Evolutionary conservation across 2,888 invertebrate genomes (phyloP).

Genomic region (Polydesmus complanatus): DNA sequence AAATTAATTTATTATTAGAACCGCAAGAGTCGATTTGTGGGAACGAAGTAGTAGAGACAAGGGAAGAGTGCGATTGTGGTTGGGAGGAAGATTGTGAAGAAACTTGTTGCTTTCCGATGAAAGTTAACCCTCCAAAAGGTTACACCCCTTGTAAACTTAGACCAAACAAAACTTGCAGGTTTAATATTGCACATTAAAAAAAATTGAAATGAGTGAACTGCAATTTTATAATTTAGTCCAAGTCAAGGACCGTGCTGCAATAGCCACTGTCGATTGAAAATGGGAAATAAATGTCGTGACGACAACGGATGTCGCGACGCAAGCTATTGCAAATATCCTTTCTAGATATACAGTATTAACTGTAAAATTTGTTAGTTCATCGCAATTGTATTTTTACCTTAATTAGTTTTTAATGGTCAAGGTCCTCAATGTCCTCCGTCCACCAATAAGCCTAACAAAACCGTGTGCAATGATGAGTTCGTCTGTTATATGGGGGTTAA

Average conservation of each 20-base stretch:
- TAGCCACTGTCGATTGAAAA: constrained; percentile 64
- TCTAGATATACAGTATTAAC: neutral
- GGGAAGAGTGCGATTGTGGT: constrained; percentile 97
- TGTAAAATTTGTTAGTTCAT: neutral
- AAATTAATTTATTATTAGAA: constrained; percentile 39
- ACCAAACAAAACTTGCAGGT: constrained; percentile 57
- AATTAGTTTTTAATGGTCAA: constrained; percentile 34
- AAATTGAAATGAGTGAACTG: neutral
- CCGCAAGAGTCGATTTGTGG: constrained; percentile 92
- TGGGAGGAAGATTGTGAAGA: constrained; percentile 94
- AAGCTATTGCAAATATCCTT: constrained; percentile 60
- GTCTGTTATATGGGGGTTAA: constrained; percentile 88
- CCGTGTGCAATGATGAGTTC: constrained; percentile 91
- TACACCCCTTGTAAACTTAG: constrained; percentile 78
- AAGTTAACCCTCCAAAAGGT: constrained; percentile 55
- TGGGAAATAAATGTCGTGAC: constrained; percentile 76
- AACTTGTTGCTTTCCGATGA: constrained; percentile 82
- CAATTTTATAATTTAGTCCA: constrained; percentile 12
- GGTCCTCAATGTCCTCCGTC: constrained; percentile 84
- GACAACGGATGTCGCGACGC: constrained; percentile 88
- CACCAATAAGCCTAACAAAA: constrained; percentile 80
- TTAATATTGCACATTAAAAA: constrained; percentile 19
- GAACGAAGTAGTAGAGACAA: constrained; percentile 91
- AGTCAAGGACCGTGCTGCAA: constrained; percentile 88
- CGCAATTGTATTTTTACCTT: constrained; percentile 14